Base-by-base conservation (phyloP, 1,140 invertebrate species). In the Trinorchestia longiramus region DNA sequence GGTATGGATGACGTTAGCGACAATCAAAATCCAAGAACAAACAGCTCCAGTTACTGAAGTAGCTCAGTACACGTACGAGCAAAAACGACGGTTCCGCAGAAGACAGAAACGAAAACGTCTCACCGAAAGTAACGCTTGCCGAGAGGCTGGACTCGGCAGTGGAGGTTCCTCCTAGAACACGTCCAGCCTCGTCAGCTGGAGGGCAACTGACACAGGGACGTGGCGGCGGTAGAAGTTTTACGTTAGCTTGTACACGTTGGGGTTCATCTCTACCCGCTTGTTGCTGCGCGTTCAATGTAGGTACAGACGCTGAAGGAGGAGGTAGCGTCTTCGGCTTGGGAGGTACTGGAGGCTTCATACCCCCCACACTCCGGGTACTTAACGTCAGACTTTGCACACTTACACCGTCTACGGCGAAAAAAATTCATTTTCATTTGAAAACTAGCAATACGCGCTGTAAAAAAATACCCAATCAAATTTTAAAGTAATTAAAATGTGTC, bases 181-280 rank as follows among this genome's bases (percentile, higher is more conserved):
- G 28, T 43, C 41, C 41, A 91, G 88, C 88, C 41, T 15, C 88
- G 43, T 47, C 92, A 36, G 44, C 44, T 40, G 92, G 92, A 94
- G 92, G 92, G 92, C 92, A 94, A 47, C 92, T 94, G 92, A 94
- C 92, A 43, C 92, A 94, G 19, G 92, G 43, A 8, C 92, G 92
- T 42, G 88, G 62, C 40, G 94, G 57, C 43, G 96, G 96, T 47
- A 97, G 95, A 40, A 94, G 96, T 96, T 96, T 97, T 95, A 97
- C 96, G 92, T 96, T 97, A 42, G 96, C 96, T 47, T 97, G 96
- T 43, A 97, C 96, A 94, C 96, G 95, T 95, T 96, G 96, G 43
- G 96, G 96, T 96, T 95, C 96, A 96, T 95, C 96, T 96, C 42
- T 96, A 95, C 53, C 95, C 28, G 62, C 28, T 36, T 77, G 62